Evolutionary conservation across 2,113 vertebrate genomes (phyloP).

Genomic region (Bothrops jararaca): DNA sequence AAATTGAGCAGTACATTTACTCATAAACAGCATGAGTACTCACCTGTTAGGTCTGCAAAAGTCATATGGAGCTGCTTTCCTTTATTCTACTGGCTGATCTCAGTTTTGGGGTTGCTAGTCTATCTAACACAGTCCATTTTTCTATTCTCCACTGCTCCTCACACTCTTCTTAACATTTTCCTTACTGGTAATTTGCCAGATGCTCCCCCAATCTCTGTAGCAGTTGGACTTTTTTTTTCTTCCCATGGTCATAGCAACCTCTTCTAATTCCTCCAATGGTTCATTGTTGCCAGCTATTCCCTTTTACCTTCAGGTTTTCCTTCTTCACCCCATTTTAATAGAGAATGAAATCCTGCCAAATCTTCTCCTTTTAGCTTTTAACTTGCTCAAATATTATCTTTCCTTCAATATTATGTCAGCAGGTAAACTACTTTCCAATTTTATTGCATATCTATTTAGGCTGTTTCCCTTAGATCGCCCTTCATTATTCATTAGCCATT

Average conservation of each 20-base stretch:
- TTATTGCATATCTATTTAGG: background rate
- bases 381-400: background rate
- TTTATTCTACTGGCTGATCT: background rate
- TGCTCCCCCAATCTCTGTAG: background rate
- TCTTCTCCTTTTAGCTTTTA: background rate
- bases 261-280: background rate
- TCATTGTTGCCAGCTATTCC: background rate
- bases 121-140: background rate
- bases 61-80: background rate
- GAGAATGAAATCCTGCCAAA: background rate
- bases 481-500: background rate
- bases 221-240: background rate
- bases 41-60: background rate
- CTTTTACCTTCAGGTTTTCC: background rate
- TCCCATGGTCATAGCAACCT: background rate
- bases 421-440: background rate
- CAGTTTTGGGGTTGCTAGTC: background rate
- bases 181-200: background rate
- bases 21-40: background rate
- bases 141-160: background rate
- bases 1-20: background rate
- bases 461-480: background rate
- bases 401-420: background rate
- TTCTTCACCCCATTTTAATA: background rate
- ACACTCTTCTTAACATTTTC: background rate